phyloP scores from a whole-genome alignment of 2,888 invertebrate genomes.

The Asteroscopus sphinx region DNA sequence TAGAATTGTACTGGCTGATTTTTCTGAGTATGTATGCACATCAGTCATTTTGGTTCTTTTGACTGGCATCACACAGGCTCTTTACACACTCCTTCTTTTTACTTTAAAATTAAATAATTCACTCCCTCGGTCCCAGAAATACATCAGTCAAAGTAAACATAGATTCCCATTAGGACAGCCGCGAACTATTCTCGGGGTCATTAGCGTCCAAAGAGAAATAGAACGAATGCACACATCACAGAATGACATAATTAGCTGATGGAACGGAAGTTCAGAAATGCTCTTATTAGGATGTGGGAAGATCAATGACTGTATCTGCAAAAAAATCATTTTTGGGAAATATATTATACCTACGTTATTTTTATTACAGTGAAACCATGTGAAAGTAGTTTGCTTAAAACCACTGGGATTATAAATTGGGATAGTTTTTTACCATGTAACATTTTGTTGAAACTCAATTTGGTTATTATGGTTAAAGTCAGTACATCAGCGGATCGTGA shows the following conservation, averaged over 20 bases:
- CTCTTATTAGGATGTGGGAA: constrained; percentile 23
- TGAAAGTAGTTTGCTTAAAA: too few relatives aligned
- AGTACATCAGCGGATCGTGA: too few relatives aligned
- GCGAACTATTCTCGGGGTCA: constrained; percentile 72
- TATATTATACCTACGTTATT: too few relatives aligned
- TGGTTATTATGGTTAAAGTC: too few relatives aligned
- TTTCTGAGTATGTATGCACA: too few relatives aligned
- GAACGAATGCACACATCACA: constrained; percentile 47
- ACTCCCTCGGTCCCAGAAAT: constrained; percentile 33
- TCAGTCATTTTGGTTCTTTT: too few relatives aligned
- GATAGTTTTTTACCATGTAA: too few relatives aligned
- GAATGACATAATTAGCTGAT: constrained; percentile 37
- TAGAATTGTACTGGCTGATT: too few relatives aligned
- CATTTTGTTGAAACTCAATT: too few relatives aligned
- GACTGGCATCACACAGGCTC: background rate
- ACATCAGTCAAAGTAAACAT: constrained; percentile 56
- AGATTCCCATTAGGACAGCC: constrained; percentile 50
- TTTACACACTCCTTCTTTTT: background rate
- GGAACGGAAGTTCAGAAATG: constrained; percentile 53
- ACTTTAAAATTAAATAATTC: constrained; percentile 11
- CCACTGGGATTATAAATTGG: too few relatives aligned
- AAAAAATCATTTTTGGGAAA: background rate
- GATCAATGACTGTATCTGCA: constrained; percentile 18
- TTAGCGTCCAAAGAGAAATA: constrained; percentile 65
- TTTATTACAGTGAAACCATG: too few relatives aligned